Evolutionary conservation across 1,140 invertebrate species (phyloP), one percentile per base, ranked within the genome.

Genomic region (Neodiprion fabricii): DNA sequence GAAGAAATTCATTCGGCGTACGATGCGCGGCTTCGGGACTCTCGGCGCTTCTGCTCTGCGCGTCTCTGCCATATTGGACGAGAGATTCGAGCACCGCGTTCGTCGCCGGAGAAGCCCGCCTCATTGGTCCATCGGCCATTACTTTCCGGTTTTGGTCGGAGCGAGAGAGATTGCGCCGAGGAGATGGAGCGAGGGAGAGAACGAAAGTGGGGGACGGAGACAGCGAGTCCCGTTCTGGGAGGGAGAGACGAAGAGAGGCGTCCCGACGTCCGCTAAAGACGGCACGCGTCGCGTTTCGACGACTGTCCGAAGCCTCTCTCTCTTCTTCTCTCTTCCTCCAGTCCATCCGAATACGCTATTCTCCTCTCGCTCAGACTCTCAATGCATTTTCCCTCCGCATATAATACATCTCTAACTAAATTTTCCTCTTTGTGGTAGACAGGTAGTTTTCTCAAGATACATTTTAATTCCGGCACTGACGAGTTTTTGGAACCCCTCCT

Each of bases 61-160:
- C 77, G 79, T 72, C 80, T 82, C 84, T 83, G 84, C 86, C 86
- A 88, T 87, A 85, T 87, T 87, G 84, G 81, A 83, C 78, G 77
- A 1, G 1, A 3, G 11, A 61, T 12, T 17, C 53, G n/a, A 17
- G 53, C 78, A 81, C 74, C n/a, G 48, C 70, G 70, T 71, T 71
- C 48, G 70, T 74, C 74, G 78, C 76, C 68, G 79, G 75, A 79
- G 78, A 69, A 78, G 71, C 40, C 69, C 69, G 79, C 72, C 47
- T 69, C 68, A 88, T 88, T 88, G 87, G 86, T 82, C 82, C 76
- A 49, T 1, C 69, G 76, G 79, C 78, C 81, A 80, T 82, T 80
- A 61, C 53, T 61, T 61, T 61, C 73, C 78, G 72, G 77, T 76
- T 79, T 78, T 76, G 79, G 70, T 74, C 70, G 80, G 79, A 80